Evolutionary conservation across 1,140 invertebrate genomes (phyloP).

Genomic region (Panagrolaimus sp.): DNA sequence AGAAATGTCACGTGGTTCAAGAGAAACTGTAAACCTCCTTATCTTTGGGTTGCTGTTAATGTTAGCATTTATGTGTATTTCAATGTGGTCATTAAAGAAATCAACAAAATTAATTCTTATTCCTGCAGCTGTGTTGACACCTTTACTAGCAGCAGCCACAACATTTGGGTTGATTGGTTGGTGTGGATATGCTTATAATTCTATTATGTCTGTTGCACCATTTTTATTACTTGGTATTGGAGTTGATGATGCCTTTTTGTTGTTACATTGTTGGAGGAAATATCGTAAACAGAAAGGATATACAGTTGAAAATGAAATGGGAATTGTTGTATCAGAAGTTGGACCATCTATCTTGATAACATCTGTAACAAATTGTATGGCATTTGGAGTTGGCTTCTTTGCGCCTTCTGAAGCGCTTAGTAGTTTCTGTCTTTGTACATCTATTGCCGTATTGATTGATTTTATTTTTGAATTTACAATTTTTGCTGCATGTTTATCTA

Average conservation of each 20-base stretch:
- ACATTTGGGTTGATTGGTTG: conserved; percentile 36
- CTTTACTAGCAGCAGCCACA: conserved; percentile 26
- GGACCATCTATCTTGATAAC: conserved; percentile 47
- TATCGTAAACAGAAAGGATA: neutral
- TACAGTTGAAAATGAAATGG: conserved; percentile 19
- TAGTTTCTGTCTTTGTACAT: conserved; percentile 46
- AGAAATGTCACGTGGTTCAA: conserved; percentile 36
- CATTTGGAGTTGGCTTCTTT: conserved; percentile 48
- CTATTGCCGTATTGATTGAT: conserved; percentile 47
- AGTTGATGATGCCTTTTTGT: conserved; percentile 40
- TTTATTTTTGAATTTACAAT: conserved; percentile 43
- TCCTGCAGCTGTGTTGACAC: conserved; percentile 21
- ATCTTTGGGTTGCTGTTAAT: conserved; percentile 30
- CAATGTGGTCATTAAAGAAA: conserved; percentile 25
- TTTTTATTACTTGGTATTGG: conserved; percentile 37
- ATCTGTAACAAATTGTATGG: conserved; percentile 48
- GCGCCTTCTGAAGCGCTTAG: conserved; percentile 42
- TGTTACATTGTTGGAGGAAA: conserved; percentile 36
- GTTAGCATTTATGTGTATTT: conserved; percentile 34
- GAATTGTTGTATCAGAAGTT: conserved; percentile 23
- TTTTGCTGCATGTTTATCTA: conserved; percentile 38
- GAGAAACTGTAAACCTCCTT: conserved; percentile 25
- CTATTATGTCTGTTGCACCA: conserved; percentile 30
- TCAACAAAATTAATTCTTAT: conserved; percentile 20
- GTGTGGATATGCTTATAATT: conserved; percentile 36